These are phyloP conservation scores for Alviniconcha marisindica DNA, from an alignment of 1,140 invertebrate species.

Conservation along the genomic window DNA sequence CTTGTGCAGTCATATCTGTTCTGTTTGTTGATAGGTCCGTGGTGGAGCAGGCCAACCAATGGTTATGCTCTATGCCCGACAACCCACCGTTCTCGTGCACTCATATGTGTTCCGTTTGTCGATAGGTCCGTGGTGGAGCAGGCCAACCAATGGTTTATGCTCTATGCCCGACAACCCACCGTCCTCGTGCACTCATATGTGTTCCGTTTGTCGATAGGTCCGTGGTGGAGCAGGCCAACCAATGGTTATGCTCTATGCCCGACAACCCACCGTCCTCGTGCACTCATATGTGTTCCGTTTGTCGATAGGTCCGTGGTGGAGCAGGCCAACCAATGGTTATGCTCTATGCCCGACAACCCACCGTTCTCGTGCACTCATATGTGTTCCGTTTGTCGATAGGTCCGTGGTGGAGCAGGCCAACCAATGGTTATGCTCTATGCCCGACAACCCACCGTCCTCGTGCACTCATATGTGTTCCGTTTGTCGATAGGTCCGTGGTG, in stretches of 20 bases:
- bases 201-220: constrained; percentile 41
- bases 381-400: constrained; percentile 34
- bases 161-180: too few relatives aligned
- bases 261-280: too few relatives aligned
- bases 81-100: too few relatives aligned
- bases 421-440: constrained; percentile 57
- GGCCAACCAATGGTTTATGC: constrained; percentile 55
- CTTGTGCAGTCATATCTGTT: too few relatives aligned
- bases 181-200: too few relatives aligned
- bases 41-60: too few relatives aligned
- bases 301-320: not conserved
- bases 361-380: too few relatives aligned
- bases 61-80: too few relatives aligned
- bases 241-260: not conserved
- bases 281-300: too few relatives aligned
- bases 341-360: not conserved
- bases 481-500: constrained; percentile 49
- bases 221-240: constrained; percentile 51
- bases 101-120: too few relatives aligned
- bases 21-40: too few relatives aligned
- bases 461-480: not conserved
- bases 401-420: constrained; percentile 57
- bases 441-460: too few relatives aligned
- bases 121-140: constrained; percentile 52
- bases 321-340: not conserved